Evolutionary conservation across 2,797 vertebrate genomes (phyloP).

Genomic region (Cygnus olor): DNA sequence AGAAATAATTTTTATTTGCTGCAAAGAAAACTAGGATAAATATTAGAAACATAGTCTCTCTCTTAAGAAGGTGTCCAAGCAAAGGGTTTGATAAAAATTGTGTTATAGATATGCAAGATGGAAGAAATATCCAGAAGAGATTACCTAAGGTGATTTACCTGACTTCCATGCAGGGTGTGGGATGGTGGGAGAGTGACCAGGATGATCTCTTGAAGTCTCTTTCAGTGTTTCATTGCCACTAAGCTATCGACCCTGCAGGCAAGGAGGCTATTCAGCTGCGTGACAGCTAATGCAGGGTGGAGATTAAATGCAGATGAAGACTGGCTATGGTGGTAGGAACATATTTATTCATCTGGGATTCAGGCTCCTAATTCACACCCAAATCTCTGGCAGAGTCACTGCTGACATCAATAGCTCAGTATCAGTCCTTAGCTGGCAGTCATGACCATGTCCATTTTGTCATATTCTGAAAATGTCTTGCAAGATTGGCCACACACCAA

Average conservation of each 20-base stretch:
- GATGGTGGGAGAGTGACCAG: background rate
- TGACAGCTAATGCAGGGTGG: constrained; percentile 32
- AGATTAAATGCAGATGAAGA: constrained; percentile 18
- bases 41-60: background rate
- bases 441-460: background rate
- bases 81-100: background rate
- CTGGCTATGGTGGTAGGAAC: background rate
- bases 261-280: constrained; percentile 14
- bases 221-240: background rate
- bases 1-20: background rate
- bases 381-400: background rate
- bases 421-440: background rate
- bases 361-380: background rate
- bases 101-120: background rate
- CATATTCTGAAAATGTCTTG: background rate
- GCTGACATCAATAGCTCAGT: background rate
- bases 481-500: background rate
- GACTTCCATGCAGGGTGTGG: background rate
- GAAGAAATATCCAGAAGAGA: background rate
- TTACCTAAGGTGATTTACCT: background rate
- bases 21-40: background rate
- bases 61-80: background rate
- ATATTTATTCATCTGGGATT: constrained; percentile 16
- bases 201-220: background rate
- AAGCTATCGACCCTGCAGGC: background rate